Percentiles rank a stretch among this genome's conserved stretches.
Conservation (phyloP, 2,113 vertebrate species). For the Oxyruncus cristatus region DNA sequence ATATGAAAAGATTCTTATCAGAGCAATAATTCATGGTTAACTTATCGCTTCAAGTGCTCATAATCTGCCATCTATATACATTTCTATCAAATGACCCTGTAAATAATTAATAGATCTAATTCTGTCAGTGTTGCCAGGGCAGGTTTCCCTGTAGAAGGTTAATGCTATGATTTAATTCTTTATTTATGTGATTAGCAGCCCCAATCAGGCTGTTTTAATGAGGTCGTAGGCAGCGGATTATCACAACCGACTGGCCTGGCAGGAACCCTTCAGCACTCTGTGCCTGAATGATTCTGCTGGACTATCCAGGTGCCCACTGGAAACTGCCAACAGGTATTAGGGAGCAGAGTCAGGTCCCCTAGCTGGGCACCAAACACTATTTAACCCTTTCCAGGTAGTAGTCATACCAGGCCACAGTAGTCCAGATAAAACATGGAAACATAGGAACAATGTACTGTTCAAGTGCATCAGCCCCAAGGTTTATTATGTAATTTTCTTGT, state of each 20-base stretch:
- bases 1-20: conserved; percentile 8
- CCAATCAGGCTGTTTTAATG: conserved; percentile 47
- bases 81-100: conserved; percentile 58
- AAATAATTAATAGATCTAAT: conserved; percentile 69
- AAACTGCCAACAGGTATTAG: not conserved
- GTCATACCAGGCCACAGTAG: not conserved
- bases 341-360: not conserved
- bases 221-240: conserved; percentile 3
- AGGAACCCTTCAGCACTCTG: not conserved
- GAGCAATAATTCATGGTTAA: conserved; percentile 42
- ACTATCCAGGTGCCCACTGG: not conserved
- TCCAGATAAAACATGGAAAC: not conserved
- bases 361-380: not conserved
- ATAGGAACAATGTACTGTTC: not conserved
- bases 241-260: not conserved
- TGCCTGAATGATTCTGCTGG: not conserved
- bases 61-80: conserved; percentile 50
- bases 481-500: not conserved
- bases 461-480: not conserved
- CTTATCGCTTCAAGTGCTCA: conserved; percentile 40
- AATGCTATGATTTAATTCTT: conserved; percentile 64
- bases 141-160: conserved; percentile 61
- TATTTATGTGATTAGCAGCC: conserved; percentile 54
- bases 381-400: not conserved
- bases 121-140: conserved; percentile 44